Conservation (phyloP, 2,797 vertebrate genomes). For the Notamacropus eugenii region DNA sequence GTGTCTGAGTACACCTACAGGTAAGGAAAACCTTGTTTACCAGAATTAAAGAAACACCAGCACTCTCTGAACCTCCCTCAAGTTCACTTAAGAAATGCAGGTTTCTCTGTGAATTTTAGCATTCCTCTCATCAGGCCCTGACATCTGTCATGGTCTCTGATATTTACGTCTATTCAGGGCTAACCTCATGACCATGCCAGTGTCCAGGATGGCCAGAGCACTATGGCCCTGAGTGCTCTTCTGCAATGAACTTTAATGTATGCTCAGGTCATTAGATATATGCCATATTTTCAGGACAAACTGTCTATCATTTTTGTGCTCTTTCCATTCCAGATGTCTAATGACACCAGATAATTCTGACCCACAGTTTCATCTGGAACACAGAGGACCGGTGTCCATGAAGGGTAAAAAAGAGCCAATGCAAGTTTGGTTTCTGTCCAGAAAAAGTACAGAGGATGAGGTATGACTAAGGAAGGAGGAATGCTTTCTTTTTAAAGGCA, state of each 20-base stretch:
- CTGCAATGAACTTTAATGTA: background rate
- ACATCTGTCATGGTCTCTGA: background rate
- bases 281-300: background rate
- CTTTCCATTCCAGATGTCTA: constrained; percentile 90
- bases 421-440: constrained; percentile 99
- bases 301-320: background rate
- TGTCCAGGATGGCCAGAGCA: background rate
- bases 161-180: background rate
- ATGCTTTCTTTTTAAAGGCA: constrained; percentile 54
- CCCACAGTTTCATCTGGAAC: constrained; percentile 94
- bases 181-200: background rate
- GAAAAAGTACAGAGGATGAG: constrained; percentile 89
- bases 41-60: constrained; percentile 19
- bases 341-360: constrained; percentile 96
- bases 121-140: background rate
- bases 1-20: constrained; percentile 97
- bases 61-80: background rate
- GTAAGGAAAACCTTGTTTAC: constrained; percentile 82
- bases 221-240: background rate
- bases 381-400: constrained; percentile 96
- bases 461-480: constrained; percentile 76
- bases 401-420: constrained; percentile 99
- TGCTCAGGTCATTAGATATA: background rate
- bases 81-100: background rate
- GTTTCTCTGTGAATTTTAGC: background rate